These are phyloP conservation scores for Solea senegalensis DNA, from an alignment of 2,113 vertebrate species.

Conservation along the genomic window DNA sequence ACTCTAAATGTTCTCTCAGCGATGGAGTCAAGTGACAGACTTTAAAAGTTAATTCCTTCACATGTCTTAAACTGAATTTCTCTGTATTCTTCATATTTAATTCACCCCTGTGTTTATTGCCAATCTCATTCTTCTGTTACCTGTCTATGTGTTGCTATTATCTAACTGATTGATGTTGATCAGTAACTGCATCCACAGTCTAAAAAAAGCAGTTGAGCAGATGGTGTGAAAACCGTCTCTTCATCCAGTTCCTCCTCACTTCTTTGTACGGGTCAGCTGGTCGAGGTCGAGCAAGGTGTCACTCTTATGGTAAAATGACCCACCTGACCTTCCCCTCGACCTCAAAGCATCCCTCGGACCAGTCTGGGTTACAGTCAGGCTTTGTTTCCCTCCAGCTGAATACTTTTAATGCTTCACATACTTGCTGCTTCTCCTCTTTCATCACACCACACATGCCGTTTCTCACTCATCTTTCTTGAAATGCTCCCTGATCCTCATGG, in stretches of 20 bases:
- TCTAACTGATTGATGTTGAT: not conserved
- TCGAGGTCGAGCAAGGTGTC: conserved; percentile 37
- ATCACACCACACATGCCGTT: conserved; percentile 31
- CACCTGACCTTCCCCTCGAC: conserved; percentile 56
- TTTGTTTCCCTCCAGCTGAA: conserved; percentile 39
- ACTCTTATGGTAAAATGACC: conserved; percentile 43
- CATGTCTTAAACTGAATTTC: no score
- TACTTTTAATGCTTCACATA: conserved; percentile 61
- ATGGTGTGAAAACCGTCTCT: conserved; percentile 37
- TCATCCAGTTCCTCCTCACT: not conserved
- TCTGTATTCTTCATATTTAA: no score
- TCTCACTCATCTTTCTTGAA: conserved; percentile 12
- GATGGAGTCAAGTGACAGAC: no score
- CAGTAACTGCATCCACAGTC: no score
- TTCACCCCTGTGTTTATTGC: no score
- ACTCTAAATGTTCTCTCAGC: no score
- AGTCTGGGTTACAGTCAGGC: conserved; percentile 39
- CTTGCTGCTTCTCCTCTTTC: conserved; percentile 62
- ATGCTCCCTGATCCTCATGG: not conserved
- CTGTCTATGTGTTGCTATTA: not conserved
- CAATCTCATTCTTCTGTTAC: no score
- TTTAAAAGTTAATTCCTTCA: no score
- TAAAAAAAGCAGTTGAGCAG: conserved; percentile 8
- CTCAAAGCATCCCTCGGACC: conserved; percentile 29
- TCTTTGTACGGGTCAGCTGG: conserved; percentile 37